phyloP scores from a whole-genome alignment of 2,797 vertebrate species.

The Dromococcyx pavoninus region DNA sequence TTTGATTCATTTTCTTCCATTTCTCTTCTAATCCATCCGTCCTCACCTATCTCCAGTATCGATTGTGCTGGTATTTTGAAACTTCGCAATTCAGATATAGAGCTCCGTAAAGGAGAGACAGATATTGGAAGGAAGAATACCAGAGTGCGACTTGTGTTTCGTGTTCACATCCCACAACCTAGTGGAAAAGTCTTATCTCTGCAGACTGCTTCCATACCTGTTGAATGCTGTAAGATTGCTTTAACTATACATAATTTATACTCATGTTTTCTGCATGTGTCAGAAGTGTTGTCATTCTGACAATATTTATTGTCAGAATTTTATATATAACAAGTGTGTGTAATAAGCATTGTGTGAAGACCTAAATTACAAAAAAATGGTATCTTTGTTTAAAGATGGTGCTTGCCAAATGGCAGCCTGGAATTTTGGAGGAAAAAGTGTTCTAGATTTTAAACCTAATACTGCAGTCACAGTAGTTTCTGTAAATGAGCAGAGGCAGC shows the following conservation, averaged over 20 bases:
- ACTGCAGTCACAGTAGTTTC: background rate
- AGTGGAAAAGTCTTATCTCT: conserved; percentile 95
- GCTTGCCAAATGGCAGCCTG: background rate
- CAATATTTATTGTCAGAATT: background rate
- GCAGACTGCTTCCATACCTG: conserved; percentile 94
- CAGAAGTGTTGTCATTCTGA: background rate
- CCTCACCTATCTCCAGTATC: conserved; percentile 79
- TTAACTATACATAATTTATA: background rate
- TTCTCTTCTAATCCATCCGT: background rate
- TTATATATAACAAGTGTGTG: background rate
- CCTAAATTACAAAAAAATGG: background rate
- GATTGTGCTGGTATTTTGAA: conserved; percentile 99
- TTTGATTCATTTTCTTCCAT: conserved; percentile 19
- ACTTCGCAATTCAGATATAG: conserved; percentile 98
- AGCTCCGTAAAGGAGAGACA: conserved; percentile 97
- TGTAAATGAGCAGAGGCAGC: background rate
- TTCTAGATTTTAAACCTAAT: background rate
- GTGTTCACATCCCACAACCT: conserved; percentile 96
- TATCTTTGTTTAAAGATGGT: background rate
- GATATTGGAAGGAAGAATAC: conserved; percentile 99
- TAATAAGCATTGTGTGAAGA: background rate
- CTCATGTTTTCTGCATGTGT: background rate
- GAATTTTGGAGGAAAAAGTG: background rate
- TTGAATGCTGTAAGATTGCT: conserved; percentile 95
- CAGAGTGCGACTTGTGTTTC: conserved; percentile 94